Evolutionary conservation across 2,888 invertebrate genomes (phyloP).

Genomic region (Drosophila picticornis): DNA sequence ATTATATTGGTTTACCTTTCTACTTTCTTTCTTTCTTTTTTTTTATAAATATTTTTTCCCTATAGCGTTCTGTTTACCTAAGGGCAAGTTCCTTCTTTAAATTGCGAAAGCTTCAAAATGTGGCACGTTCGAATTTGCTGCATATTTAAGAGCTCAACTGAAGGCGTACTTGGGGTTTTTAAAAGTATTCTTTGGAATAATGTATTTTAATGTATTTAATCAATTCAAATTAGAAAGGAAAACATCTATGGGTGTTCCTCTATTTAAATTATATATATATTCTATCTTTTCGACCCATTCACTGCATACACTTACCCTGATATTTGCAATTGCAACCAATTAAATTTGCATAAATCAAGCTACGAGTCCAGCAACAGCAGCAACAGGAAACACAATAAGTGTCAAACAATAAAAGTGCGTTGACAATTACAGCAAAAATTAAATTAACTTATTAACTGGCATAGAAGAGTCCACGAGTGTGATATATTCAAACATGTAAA

Average conservation of each 20-base stretch:
- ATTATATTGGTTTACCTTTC: constrained; percentile 84
- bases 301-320: not conserved
- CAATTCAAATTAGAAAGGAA: not conserved
- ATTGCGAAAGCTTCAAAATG: constrained; percentile 5
- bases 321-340: constrained; percentile 65
- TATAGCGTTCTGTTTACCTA: constrained; percentile 19
- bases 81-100: constrained; percentile 27
- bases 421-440: constrained; percentile 81
- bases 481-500: constrained; percentile 54
- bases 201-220: not conserved
- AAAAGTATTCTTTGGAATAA: not conserved
- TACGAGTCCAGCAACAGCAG: not conserved
- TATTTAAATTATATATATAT: not conserved
- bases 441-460: constrained; percentile 80
- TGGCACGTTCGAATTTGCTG: not conserved
- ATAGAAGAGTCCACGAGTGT: constrained; percentile 15
- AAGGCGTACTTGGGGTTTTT: not conserved
- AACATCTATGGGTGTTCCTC: not conserved
- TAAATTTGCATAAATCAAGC: constrained; percentile 76
- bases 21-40: constrained; percentile 15
- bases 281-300: not conserved
- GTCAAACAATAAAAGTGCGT: constrained; percentile 75
- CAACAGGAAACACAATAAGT: constrained; percentile 51
- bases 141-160: not conserved
- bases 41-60: constrained; percentile 39